Percentiles rank a stretch among this genome's conserved stretches.
phyloP scores from a whole-genome alignment of 2,797 vertebrate species.

The Coccyzus lansbergi region DNA sequence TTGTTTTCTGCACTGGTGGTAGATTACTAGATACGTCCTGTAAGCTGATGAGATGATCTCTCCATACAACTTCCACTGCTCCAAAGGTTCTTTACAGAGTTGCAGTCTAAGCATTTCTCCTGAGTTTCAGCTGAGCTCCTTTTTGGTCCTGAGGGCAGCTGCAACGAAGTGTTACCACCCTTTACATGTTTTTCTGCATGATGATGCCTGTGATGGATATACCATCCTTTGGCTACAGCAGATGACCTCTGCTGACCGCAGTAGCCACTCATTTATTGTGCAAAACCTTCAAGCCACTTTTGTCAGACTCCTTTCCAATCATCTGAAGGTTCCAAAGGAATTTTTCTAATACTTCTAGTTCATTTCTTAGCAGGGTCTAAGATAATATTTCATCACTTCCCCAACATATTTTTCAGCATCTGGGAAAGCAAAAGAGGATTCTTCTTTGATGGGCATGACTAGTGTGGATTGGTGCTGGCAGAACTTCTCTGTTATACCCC shows the following conservation, averaged over 20 bases:
- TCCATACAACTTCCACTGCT: not conserved
- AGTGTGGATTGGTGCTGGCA: not conserved
- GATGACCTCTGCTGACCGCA: not conserved
- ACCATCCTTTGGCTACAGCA: not conserved
- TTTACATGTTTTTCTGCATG: not conserved
- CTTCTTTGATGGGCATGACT: not conserved
- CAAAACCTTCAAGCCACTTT: not conserved
- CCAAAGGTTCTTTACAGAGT: not conserved
- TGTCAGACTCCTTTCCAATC: not conserved
- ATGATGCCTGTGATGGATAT: not conserved
- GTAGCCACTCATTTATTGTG: not conserved
- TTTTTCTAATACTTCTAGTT: not conserved
- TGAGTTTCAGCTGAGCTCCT: not conserved
- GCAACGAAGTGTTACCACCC: not conserved
- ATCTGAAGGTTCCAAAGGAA: not conserved
- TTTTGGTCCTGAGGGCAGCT: not conserved
- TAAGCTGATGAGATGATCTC: not conserved
- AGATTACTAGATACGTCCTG: not conserved
- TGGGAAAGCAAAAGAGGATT: not conserved
- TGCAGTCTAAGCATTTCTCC: not conserved
- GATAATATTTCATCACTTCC: not conserved
- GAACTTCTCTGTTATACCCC: not conserved
- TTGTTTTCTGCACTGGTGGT: not conserved
- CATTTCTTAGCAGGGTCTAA: not conserved
- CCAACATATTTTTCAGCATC: not conserved